Evolutionary conservation across 2,113 vertebrate species (phyloP), one percentile per base, ranked within the genome.

Genomic region (Pluvialis apricaria): DNA sequence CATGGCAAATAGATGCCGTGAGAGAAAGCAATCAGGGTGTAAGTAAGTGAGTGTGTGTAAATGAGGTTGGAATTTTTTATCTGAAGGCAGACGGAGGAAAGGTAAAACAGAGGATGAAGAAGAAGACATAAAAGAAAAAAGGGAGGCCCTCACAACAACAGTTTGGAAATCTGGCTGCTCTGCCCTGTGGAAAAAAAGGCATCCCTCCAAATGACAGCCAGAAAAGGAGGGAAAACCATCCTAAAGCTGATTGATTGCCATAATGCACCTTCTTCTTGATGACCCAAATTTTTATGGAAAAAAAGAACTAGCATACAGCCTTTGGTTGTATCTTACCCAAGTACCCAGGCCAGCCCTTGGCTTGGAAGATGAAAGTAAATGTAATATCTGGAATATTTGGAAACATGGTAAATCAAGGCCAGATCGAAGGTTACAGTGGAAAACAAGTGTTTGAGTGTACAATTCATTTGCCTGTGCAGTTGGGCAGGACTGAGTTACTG

Each of bases 241-340:
- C 38, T 72, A 52, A 86, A 76, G 6, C 8, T 71, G 22, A 40
- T 0, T 42, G 49, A 52, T 51, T 81, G 28, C 42, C 55, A 75
- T 44, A 81, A 8, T 47, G 9, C 22, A 65, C 4, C 5, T 54
- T 69, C 44, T 78, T 28, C 11, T 44, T 77, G 17, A 13, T 20
- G 20, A 70, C 5, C 0, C 2, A 49, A 44, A 34, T 10, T 61
- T 83, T 49, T n/a, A 29, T 71, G 42, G 9, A 70, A 84, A 71
- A 3, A 10, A 54, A 2, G 29, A 73, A 49, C 6, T 49, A 78
- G 4, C 7, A 25, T 38, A 17, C 0, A 45, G 31, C 38, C 17
- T 79, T 81, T 62, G 40, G 15, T 6, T 45, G 13, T 36, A 44
- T 81, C 81, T 83, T 57, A 61, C 10, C 7, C 9, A 75, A 34